Base-by-base conservation (phyloP, 2,113 vertebrate genomes). In the Xerus inauris region DNA sequence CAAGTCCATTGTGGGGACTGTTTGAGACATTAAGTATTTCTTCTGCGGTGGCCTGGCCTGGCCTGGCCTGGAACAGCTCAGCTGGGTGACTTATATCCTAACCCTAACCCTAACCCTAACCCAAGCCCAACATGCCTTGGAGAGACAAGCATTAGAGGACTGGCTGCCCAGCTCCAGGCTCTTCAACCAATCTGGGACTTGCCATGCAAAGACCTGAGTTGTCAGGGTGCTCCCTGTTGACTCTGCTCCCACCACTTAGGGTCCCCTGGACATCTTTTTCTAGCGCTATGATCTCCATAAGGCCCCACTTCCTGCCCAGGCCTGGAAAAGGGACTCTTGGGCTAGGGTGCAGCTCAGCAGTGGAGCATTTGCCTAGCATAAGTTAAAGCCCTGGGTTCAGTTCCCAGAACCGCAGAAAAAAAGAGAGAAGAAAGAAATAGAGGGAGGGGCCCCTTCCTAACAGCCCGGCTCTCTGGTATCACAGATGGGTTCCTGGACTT, bases 401-500 rank as follows among this genome's bases (percentile, higher is more conserved):
- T 65, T 32, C 30, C 64, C 16, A 69, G 65, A 35, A 35, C 65
- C 30, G 32, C 65, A 67, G 16, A 16, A 17, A 65, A 32, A n/a
- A n/a, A 65, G 64, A 35, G n/a, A 69, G 8, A n/a, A n/a, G 35
- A n/a, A 19, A n/a, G 32, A n/a, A 69, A 69, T 16, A 8, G 35
- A 65, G 12, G 24, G 59, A 62, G 59, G 59, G 59, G 59, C 59
- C 2, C 1, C 64, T 67, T 11, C 35, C 42, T 0, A 6, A 6
- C 4, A 12, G 45, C 19, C 30, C 14, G 59, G 38, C 24, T n/a
- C 17, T 47, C 42, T 5, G 24, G 71, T 11, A 19, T 65, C 20
- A 3, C 17, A 6, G 11, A 32, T 24, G 2, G 0, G 2, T 11
- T 40, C 67, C 1, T 0, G 2, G 4, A 42, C 30, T 28, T 49